Percentiles rank a stretch among this genome's conserved stretches.
These are phyloP conservation scores for Frankliniella fusca DNA, from an alignment of 2,888 invertebrate species.

Conservation along the genomic window DNA sequence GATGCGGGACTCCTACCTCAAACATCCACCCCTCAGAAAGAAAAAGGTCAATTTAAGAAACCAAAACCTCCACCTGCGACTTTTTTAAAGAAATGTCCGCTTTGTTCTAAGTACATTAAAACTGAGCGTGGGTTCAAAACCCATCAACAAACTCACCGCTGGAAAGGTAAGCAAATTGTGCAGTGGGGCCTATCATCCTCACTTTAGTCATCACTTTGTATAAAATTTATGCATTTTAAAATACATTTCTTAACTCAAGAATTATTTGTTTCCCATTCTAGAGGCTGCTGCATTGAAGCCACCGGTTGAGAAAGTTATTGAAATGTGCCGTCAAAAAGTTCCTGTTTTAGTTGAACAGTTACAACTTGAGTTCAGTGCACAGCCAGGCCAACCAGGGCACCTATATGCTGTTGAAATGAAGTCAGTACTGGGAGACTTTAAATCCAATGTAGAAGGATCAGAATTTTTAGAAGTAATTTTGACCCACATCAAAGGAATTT, in stretches of 20 bases:
- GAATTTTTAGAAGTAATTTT: not conserved
- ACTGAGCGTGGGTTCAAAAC: not conserved
- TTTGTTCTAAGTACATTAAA: not conserved
- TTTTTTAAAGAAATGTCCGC: not conserved
- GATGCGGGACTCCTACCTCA: not conserved
- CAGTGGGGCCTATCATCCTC: too few relatives aligned
- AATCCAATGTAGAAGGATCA: not conserved
- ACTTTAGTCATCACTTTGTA: not conserved
- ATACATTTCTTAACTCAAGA: not conserved
- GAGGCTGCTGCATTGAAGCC: not conserved
- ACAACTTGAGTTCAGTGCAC: not conserved
- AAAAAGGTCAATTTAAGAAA: not conserved
- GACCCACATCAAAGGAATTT: not conserved
- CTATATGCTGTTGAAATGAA: not conserved
- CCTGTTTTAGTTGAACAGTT: not conserved
- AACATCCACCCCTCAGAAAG: not conserved
- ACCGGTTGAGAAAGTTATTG: not conserved
- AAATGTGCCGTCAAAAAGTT: not conserved
- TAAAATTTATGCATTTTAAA: not conserved
- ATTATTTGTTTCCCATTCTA: not conserved
- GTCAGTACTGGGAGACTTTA: not conserved
- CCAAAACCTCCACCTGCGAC: not conserved
- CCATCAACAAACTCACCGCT: not conserved
- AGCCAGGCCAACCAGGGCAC: not conserved
- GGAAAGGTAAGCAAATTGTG: not conserved